phyloP scores from a whole-genome alignment of 2,888 invertebrate genomes.

The Pammene fasciana region DNA sequence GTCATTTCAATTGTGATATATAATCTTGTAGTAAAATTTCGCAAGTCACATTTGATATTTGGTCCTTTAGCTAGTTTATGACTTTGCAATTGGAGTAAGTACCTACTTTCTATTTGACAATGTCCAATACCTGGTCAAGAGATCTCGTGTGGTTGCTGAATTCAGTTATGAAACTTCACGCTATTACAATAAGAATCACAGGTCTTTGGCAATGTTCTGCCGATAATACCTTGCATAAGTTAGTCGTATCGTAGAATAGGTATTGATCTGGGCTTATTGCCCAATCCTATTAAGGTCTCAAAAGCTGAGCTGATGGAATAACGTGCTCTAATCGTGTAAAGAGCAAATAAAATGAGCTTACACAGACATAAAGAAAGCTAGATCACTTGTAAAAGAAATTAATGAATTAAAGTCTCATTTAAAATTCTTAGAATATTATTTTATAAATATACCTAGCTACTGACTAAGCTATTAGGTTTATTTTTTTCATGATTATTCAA shows the following conservation, averaged over 20 bases:
- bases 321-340: constrained; percentile 15
- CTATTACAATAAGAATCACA: neutral
- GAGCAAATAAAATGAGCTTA: constrained; percentile 16
- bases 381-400: neutral
- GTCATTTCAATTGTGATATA: constrained; percentile 31
- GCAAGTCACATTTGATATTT: constrained; percentile 31
- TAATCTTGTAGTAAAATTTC: constrained; percentile 22
- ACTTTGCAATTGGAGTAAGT: constrained; percentile 12
- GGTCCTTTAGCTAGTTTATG: constrained; percentile 18
- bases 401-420: neutral
- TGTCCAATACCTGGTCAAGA: constrained; percentile 6
- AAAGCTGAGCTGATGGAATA: constrained; percentile 18
- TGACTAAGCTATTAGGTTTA: no score
- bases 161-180: neutral
- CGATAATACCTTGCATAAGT: constrained; percentile 14
- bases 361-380: neutral
- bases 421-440: no score
- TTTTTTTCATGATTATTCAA: no score
- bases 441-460: no score
- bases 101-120: constrained; percentile 23
- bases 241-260: neutral
- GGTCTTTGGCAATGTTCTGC: neutral
- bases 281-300: constrained; percentile 24
- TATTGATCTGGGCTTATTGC: constrained; percentile 31
- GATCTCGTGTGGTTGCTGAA: neutral